Evolutionary conservation across 2,888 invertebrate genomes (phyloP).

Genomic region (Argyresthia goedartella): DNA sequence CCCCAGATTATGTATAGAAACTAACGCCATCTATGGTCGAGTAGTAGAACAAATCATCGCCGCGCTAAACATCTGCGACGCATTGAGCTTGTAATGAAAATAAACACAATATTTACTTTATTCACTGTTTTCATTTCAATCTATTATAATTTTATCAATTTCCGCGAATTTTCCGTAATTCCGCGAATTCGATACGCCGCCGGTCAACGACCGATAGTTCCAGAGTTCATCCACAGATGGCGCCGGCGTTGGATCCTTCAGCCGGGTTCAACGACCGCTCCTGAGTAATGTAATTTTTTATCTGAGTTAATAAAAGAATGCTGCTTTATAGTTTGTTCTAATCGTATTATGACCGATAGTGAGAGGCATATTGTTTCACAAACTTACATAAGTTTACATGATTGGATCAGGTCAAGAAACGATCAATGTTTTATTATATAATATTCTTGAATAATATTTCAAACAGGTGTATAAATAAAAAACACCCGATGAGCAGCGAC

Average conservation of each 20-base stretch:
- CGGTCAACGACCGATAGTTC: conserved; percentile 10
- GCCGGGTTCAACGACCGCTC: conserved; percentile 13
- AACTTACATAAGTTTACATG: too few species aligned
- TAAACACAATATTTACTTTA: too few species aligned
- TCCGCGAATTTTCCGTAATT: too few species aligned
- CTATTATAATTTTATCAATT: too few species aligned
- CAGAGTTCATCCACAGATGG: conserved; percentile 34
- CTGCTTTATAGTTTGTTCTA: conserved; percentile 14
- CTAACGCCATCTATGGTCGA: conserved; percentile 26
- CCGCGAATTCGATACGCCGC: not conserved
- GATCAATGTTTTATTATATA: too few species aligned
- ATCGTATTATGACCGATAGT: conserved; percentile 45
- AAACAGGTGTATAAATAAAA: too few species aligned
- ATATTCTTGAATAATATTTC: too few species aligned
- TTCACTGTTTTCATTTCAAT: too few species aligned
- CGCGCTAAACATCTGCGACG: not conserved
- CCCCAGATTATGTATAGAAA: too few species aligned
- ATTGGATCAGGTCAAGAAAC: too few species aligned
- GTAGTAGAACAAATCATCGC: conserved; percentile 19
- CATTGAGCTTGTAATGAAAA: too few species aligned
- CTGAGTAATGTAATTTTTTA: conserved; percentile 19
- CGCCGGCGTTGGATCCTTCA: conserved; percentile 18
- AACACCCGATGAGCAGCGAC: too few species aligned
- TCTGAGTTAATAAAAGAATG: conserved; percentile 8
- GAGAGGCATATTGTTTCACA: not conserved